Percentiles rank a stretch among this genome's conserved stretches.
phyloP scores from a whole-genome alignment of 2,888 invertebrate genomes.

The Agriopis aurantiaria region DNA sequence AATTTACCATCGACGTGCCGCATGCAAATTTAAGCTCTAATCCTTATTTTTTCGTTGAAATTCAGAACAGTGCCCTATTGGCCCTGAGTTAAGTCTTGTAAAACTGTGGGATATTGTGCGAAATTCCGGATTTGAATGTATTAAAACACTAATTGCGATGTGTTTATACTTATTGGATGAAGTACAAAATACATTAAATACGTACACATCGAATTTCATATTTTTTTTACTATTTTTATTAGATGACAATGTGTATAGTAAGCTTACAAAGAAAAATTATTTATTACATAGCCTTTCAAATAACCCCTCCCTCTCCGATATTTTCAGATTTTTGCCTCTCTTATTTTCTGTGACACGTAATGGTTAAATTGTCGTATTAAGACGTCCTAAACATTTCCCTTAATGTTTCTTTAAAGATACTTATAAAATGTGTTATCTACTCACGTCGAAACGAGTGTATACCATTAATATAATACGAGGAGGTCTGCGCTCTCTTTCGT shows the following conservation, averaged over 20 bases:
- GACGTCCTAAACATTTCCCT: too few relatives aligned
- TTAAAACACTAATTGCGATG: constrained; percentile 6
- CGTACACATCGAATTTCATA: too few relatives aligned
- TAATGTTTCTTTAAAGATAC: background rate
- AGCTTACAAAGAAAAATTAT: too few relatives aligned
- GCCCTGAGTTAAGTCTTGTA: constrained; percentile 37
- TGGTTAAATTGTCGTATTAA: too few relatives aligned
- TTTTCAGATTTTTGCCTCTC: too few relatives aligned
- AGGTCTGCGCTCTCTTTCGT: constrained; percentile 3
- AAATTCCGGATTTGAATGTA: constrained; percentile 37
- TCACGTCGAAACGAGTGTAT: background rate
- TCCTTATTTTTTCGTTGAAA: constrained; percentile 66
- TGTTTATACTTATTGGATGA: too few relatives aligned
- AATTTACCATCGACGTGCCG: constrained; percentile 74
- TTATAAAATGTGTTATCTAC: background rate
- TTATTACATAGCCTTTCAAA: too few relatives aligned
- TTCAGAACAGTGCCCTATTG: constrained; percentile 48
- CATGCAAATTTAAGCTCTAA: constrained; percentile 71
- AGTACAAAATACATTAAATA: too few relatives aligned
- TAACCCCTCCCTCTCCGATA: too few relatives aligned
- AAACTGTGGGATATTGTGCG: constrained; percentile 32
- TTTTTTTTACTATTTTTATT: too few relatives aligned
- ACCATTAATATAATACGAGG: constrained; percentile 1
- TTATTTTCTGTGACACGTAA: too few relatives aligned
- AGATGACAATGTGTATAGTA: too few relatives aligned